A percentile compares a stretch with the other conserved stretches of the same genome.
Evolutionary conservation across 1,140 invertebrate genomes (phyloP).

Genomic region (Lordiphosa mommai): DNA sequence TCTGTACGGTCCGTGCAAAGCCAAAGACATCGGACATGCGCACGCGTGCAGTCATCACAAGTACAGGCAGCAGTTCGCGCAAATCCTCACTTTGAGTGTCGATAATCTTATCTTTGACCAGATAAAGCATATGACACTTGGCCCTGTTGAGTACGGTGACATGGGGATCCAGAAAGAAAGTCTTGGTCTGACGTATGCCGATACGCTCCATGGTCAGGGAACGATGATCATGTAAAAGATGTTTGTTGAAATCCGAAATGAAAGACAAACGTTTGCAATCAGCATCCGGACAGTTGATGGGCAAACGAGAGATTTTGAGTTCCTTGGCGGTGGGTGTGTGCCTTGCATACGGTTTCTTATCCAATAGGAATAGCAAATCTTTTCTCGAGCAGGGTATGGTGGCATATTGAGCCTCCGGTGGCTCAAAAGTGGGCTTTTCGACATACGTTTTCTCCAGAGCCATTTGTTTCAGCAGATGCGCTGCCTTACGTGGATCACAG

Average conservation of each 20-base stretch:
- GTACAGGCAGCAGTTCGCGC: slow-evolving; percentile 41
- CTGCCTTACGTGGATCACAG: slow-evolving; percentile 10
- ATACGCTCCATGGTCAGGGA: slow-evolving; percentile 53
- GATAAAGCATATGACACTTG: slow-evolving; percentile 53
- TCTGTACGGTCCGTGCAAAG: accelerated
- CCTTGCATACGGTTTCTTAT: background rate
- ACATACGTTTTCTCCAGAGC: no score
- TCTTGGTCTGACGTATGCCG: slow-evolving; percentile 27
- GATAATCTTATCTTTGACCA: slow-evolving; percentile 42
- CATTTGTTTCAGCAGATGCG: background rate
- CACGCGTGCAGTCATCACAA: slow-evolving; percentile 54
- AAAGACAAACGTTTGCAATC: slow-evolving; percentile 42
- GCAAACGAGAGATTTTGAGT: slow-evolving; percentile 30
- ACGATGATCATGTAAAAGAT: slow-evolving; percentile 43
- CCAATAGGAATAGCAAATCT: slow-evolving; percentile 5
- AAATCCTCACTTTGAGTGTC: slow-evolving; percentile 19
- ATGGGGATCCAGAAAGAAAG: slow-evolving; percentile 52
- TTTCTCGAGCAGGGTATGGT: slow-evolving; percentile 14
- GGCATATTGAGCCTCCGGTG: slow-evolving; percentile 16
- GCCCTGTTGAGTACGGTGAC: slow-evolving; percentile 19
- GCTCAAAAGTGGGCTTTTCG: background rate
- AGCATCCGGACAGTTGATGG: slow-evolving; percentile 48
- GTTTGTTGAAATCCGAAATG: slow-evolving; percentile 55
- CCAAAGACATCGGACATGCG: slow-evolving; percentile 13
- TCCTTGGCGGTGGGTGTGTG: background rate